phyloP scores from a whole-genome alignment of 2,797 vertebrate species.

The Macroramphosus scolopax region DNA sequence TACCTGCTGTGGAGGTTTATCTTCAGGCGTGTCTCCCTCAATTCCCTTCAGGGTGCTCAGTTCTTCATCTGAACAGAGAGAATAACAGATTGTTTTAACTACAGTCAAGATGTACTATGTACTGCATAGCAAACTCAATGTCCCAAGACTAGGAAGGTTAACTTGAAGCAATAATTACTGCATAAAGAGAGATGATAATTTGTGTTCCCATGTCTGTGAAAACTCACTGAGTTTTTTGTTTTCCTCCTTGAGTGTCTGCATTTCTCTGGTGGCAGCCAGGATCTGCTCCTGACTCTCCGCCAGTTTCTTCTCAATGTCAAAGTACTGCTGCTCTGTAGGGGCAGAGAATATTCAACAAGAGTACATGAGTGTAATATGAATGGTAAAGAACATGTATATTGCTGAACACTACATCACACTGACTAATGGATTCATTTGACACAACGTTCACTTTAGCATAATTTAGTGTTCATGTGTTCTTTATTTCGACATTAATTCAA shows the following conservation, averaged over 20 bases:
- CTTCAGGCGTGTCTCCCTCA: conserved; percentile 60
- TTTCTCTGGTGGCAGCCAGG: conserved; percentile 84
- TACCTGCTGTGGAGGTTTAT: conserved; percentile 65
- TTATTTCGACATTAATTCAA: not conserved
- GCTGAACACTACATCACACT: not conserved
- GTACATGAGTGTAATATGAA: no score
- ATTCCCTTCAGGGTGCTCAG: conserved; percentile 69
- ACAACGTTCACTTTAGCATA: fast-evolving
- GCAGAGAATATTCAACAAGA: conserved; percentile 3
- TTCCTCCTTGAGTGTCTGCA: conserved; percentile 83
- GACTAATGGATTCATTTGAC: not conserved
- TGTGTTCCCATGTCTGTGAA: no score
- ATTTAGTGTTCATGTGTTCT: not conserved
- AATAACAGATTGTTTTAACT: conserved; percentile 4
- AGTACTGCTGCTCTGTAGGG: conserved; percentile 91
- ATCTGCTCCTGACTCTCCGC: conserved; percentile 89
- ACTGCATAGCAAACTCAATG: no score
- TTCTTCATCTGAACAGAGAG: conserved; percentile 60
- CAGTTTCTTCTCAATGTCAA: conserved; percentile 91
- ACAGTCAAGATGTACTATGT: no score
- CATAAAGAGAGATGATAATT: no score
- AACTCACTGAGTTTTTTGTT: conserved; percentile 87
- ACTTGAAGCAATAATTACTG: no score
- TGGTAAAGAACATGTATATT: no score
- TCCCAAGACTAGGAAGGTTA: no score